These are phyloP conservation scores for Camelus bactrianus DNA, from an alignment of 2,113 vertebrate species.

Conservation along the genomic window DNA sequence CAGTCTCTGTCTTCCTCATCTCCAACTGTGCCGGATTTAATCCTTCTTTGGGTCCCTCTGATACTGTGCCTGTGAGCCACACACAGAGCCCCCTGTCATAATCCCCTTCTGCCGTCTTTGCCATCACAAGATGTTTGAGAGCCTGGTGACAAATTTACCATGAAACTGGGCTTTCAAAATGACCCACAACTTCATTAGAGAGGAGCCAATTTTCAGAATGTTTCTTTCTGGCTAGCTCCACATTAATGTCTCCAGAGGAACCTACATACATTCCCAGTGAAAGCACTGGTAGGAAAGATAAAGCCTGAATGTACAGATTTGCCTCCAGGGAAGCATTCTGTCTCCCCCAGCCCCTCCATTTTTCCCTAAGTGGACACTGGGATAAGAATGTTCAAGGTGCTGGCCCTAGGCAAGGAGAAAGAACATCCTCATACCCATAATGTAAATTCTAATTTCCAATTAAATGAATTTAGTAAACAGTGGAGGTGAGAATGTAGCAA, in stretches of 20 bases:
- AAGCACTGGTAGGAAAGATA: neutral
- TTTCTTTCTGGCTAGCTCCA: neutral
- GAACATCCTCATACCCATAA: neutral
- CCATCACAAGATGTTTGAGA: neutral
- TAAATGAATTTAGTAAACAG: constrained; percentile 61
- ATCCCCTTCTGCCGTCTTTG: neutral
- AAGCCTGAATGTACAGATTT: neutral
- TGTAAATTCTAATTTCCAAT: constrained; percentile 56
- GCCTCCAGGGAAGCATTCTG: neutral
- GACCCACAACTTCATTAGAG: neutral
- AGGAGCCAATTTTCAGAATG: neutral
- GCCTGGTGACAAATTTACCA: neutral
- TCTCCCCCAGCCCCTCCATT: neutral
- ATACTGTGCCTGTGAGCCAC: neutral
- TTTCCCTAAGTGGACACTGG: neutral
- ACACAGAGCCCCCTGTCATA: too few species aligned
- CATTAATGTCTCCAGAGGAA: neutral
- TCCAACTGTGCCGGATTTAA: neutral
- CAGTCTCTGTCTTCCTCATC: neutral
- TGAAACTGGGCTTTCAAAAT: neutral
- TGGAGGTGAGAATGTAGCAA: constrained; percentile 29
- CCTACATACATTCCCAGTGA: neutral
- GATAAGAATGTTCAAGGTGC: neutral
- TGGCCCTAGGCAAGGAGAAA: neutral
- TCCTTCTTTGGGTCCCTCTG: neutral